phyloP scores from a whole-genome alignment of 2,113 vertebrate species.

The Struthidea cinerea region DNA sequence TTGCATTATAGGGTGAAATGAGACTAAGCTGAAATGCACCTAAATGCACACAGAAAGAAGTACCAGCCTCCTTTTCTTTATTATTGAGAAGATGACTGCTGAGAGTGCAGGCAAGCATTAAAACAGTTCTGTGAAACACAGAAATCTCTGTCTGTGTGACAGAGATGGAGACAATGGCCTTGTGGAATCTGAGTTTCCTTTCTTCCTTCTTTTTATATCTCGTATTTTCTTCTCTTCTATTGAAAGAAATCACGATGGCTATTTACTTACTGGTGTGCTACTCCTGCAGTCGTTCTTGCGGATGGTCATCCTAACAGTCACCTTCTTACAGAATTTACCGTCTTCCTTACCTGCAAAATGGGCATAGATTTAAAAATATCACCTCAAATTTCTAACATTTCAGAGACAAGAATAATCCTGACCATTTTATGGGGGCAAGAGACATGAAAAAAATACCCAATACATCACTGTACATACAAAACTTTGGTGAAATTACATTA shows the following conservation, averaged over 20 bases:
- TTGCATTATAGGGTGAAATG: neutral
- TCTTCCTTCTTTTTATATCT: neutral
- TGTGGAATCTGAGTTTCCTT: neutral
- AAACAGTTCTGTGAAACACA: neutral
- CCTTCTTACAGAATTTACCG: constrained; percentile 96
- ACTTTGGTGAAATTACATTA: neutral
- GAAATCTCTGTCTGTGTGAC: neutral
- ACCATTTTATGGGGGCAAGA: neutral
- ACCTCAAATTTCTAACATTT: neutral
- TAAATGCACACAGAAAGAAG: neutral
- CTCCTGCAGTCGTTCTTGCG: constrained; percentile 97
- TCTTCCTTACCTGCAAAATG: constrained; percentile 90
- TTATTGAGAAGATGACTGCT: neutral
- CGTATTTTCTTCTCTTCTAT: neutral
- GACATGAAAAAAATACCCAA: neutral
- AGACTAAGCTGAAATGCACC: neutral
- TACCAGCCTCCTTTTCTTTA: neutral
- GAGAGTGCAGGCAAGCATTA: neutral
- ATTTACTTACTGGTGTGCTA: constrained; percentile 85
- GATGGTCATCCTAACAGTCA: constrained; percentile 98
- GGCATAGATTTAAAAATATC: constrained; percentile 3
- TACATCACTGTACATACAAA: neutral
- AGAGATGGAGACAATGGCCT: neutral
- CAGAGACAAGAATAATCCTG: neutral
- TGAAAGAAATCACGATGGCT: neutral